Conservation (phyloP, 2,797 vertebrate genomes). For the Lepidocolaptes lacrymiger region DNA sequence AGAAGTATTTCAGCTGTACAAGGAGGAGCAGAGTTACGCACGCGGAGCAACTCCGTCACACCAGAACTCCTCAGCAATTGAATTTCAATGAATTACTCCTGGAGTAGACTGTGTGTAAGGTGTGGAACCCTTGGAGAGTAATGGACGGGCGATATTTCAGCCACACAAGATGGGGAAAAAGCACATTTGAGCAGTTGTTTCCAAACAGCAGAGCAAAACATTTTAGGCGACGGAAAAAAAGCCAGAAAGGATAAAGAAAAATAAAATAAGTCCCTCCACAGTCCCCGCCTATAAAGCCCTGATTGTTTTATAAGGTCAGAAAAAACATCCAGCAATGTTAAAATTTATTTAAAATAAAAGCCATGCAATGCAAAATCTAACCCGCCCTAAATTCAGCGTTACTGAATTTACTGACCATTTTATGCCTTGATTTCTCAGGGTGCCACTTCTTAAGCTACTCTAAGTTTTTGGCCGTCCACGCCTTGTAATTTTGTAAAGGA, state of each 20-base stretch:
- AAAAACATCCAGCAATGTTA: no score
- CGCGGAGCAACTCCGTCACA: background rate
- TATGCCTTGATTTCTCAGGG: accelerated
- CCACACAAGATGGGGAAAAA: background rate
- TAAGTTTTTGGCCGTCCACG: background rate
- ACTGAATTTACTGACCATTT: background rate
- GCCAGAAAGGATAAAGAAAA: background rate
- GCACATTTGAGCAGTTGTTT: background rate
- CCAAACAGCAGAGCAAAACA: background rate
- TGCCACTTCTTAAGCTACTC: background rate
- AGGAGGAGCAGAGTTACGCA: background rate
- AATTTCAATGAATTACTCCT: background rate
- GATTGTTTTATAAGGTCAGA: background rate
- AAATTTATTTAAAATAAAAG: background rate
- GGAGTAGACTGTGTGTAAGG: background rate
- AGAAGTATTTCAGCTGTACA: background rate
- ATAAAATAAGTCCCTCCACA: accelerated
- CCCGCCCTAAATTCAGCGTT: background rate
- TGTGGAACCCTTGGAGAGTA: background rate
- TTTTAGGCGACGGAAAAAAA: background rate
- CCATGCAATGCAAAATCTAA: accelerated
- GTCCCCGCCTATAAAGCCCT: background rate
- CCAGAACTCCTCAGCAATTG: background rate
- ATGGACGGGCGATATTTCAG: background rate
- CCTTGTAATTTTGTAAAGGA: background rate